phyloP scores from a whole-genome alignment of 2,888 invertebrate genomes.

The Cheiracanthium punctorium region DNA sequence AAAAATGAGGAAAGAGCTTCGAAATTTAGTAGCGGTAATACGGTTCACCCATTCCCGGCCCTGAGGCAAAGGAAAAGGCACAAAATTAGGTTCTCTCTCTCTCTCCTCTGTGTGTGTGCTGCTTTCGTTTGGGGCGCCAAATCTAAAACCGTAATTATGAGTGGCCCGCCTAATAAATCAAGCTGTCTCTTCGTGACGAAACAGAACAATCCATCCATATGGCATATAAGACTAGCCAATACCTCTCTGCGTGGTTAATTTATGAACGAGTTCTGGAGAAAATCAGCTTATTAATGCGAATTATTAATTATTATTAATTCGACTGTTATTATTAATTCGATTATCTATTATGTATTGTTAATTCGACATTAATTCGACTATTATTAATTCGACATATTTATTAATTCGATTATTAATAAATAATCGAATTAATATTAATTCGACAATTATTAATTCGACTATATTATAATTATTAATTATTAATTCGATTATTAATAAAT shows the following conservation, averaged over 20 bases:
- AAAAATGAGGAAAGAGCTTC: slow-evolving; percentile 45
- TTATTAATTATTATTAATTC: too few relatives aligned
- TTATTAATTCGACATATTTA: too few relatives aligned
- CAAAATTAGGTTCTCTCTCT: slow-evolving; percentile 33
- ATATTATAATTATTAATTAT: too few relatives aligned
- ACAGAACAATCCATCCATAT: slow-evolving; percentile 52
- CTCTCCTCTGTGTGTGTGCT: too few relatives aligned
- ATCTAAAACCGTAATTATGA: slow-evolving; percentile 40
- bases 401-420: too few relatives aligned
- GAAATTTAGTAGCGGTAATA: slow-evolving; percentile 30
- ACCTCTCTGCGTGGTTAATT: slow-evolving; percentile 57
- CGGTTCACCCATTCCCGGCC: slow-evolving; percentile 26
- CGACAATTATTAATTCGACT: too few relatives aligned
- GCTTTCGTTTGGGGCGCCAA: slow-evolving; percentile 53
- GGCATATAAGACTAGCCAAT: slow-evolving; percentile 57
- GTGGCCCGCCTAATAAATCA: slow-evolving; percentile 62
- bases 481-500: too few relatives aligned
- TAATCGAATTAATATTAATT: too few relatives aligned
- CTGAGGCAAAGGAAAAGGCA: slow-evolving; percentile 16
- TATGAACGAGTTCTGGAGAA: slow-evolving; percentile 57
- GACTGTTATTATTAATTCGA: too few relatives aligned
- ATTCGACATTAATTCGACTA: too few relatives aligned
- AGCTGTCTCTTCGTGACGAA: slow-evolving; percentile 61
- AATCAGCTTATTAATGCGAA: too few relatives aligned
- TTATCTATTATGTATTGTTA: too few relatives aligned